Percentiles rank a stretch among this genome's conserved stretches.
These are phyloP conservation scores for Calycopis cecrops DNA, from an alignment of 1,140 invertebrate species.

Conservation along the genomic window DNA sequence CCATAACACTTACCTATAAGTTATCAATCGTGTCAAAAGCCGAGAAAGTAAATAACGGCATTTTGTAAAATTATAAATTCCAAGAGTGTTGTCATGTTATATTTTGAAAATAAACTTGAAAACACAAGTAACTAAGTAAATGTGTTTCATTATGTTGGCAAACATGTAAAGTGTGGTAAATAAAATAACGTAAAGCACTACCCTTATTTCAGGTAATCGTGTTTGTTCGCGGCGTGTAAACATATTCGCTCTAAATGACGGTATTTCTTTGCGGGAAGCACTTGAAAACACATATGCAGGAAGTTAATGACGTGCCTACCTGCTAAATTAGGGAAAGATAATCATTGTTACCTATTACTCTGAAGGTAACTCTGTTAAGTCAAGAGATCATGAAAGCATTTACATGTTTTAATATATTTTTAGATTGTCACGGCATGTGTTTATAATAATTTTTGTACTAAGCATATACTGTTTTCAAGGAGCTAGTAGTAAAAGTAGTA, in stretches of 20 bases:
- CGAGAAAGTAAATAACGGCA: too few relatives aligned
- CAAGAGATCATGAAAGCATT: too few relatives aligned
- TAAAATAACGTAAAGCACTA: conserved; percentile 53
- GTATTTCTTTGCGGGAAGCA: conserved; percentile 39
- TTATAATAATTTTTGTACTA: too few relatives aligned
- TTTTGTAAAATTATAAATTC: too few relatives aligned
- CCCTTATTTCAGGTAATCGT: conserved; percentile 66
- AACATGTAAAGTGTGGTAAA: conserved; percentile 33
- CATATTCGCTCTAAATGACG: conserved; percentile 55
- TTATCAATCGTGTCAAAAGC: too few relatives aligned
- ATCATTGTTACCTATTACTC: conserved; percentile 3
- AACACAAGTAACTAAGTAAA: conserved; percentile 11
- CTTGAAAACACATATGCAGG: conserved; percentile 35
- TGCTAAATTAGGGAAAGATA: conserved; percentile 22
- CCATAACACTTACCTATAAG: too few relatives aligned
- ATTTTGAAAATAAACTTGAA: too few relatives aligned
- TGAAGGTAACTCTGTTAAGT: too few relatives aligned
- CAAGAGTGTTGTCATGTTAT: neutral
- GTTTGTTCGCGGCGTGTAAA: conserved; percentile 53
- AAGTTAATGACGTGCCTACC: conserved; percentile 36
- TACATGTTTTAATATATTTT: too few relatives aligned
- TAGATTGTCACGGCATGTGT: too few relatives aligned
- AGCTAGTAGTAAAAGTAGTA: too few relatives aligned
- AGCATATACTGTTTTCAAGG: too few relatives aligned
- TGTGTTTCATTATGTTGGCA: conserved; percentile 25